Evolutionary conservation across 2,888 invertebrate species (phyloP), one percentile per base, ranked within the genome.

Genomic region (Dicyrtomina minuta): DNA sequence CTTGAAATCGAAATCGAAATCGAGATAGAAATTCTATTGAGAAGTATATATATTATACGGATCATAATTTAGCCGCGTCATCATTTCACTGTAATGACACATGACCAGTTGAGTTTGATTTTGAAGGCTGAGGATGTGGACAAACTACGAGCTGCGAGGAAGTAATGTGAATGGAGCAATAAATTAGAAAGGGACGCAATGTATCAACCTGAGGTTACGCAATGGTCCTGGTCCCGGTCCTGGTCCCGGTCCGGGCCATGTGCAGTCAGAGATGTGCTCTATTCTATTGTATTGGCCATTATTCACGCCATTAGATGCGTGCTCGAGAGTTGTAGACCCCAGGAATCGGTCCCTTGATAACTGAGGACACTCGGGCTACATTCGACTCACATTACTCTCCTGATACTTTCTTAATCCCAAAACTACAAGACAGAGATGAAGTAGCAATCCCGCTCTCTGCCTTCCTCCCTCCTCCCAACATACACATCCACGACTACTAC

Each of bases 261-360:
- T 20, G 43, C 43, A 49, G 10, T n/a, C n/a, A 43, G 13, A 49
- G 62, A 49, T 62, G 20, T 20, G 61, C 61, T 61, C 56, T 43
- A 64, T 62, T 68, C 60, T 61, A 71, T 71, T 71, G 71, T 68
- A 68, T 71, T 49, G 68, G 71, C 71, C 68, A 71, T 71, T 71
- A 71, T 71, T 71, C 71, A 71, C 71, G 71, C 71, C 71, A 71
- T 71, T 71, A 71, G 58, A 49, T 49, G 17, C 46, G 43, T 61
- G 43, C 43, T 41, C 59, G 65, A 70, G 64, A 65, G 51, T 41
- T 65, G 1, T 46, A 56, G 66, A 70, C 70, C 70, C 70, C 60
- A 27, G 58, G 33, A 66, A 70, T 70, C 53, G 64, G 70, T 67
- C 70, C 62, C 70, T 46, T 41, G 66, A 67, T 20, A 24, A 41